Conservation (phyloP, 2,888 invertebrate species). For the Tetragonisca angustula region DNA sequence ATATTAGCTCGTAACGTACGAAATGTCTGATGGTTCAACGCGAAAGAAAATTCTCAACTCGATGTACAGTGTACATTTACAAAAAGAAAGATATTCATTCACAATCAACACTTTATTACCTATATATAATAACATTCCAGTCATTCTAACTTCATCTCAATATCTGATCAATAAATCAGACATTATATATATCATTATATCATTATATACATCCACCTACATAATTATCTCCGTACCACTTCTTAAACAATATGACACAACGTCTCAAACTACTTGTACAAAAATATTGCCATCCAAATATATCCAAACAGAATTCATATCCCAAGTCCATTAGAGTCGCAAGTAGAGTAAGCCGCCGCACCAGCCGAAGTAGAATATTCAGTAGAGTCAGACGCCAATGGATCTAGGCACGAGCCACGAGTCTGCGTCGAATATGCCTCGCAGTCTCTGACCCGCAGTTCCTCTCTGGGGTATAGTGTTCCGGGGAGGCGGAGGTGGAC, state of each 20-base stretch:
- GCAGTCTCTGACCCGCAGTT: slow-evolving; percentile 83
- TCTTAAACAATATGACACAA: not conserved
- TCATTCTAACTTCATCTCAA: no score
- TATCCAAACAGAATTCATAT: not conserved
- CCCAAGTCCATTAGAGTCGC: not conserved
- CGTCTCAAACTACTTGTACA: not conserved
- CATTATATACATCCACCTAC: no score
- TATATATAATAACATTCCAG: no score
- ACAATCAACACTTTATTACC: no score
- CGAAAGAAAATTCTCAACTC: no score
- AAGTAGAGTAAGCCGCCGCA: not conserved
- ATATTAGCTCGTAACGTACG: no score
- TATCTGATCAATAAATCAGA: no score
- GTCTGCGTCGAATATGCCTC: slow-evolving; percentile 80
- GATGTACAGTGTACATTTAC: no score
- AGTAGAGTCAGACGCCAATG: slow-evolving; percentile 77
- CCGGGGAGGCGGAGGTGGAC: slow-evolving; percentile 67
- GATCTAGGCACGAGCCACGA: slow-evolving; percentile 82
- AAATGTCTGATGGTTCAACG: no score
- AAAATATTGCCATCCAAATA: not conserved
- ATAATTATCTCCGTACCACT: no score
- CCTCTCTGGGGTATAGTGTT: slow-evolving; percentile 78
- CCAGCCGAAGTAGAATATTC: slow-evolving; percentile 13
- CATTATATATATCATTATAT: no score
- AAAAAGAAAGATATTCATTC: no score